Conservation (phyloP, 2,113 vertebrate species). For the Coregonus clupeaformis region DNA sequence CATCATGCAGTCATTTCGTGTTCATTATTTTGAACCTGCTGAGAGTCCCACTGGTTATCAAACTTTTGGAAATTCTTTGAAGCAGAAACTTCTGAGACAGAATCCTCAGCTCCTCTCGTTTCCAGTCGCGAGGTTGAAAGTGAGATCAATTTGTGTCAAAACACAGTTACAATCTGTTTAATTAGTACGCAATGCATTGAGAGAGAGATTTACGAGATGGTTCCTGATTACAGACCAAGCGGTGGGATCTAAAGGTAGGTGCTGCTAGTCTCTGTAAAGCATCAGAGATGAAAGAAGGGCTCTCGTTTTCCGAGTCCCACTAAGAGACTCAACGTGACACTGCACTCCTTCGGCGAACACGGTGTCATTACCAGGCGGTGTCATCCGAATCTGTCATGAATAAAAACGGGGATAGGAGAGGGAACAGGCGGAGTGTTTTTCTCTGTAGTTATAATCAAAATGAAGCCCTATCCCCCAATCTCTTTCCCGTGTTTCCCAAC, state of each 20-base stretch:
- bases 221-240: conserved; percentile 11
- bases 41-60: conserved; percentile 15
- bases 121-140: conserved; percentile 26
- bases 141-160: conserved; percentile 11
- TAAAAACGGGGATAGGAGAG: not conserved
- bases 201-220: conserved; percentile 3
- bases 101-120: conserved; percentile 20
- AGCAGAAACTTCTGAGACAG: conserved; percentile 24
- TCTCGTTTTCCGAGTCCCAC: conserved; percentile 8
- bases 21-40: conserved; percentile 43
- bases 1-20: conserved; percentile 7
- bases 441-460: conserved; percentile 46
- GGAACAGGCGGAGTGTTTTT: conserved; percentile 38
- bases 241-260: conserved; percentile 7
- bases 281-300: conserved; percentile 10
- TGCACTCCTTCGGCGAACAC: conserved; percentile 3
- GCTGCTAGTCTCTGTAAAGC: conserved; percentile 10
- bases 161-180: conserved; percentile 14
- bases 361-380: not conserved
- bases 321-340: conserved; percentile 16
- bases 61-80: conserved; percentile 35
- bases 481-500: conserved; percentile 32
- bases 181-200: conserved; percentile 4
- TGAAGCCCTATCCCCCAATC: conserved; percentile 36
- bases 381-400: conserved; percentile 31